phyloP scores from a whole-genome alignment of 2,888 invertebrate genomes.

The Lordiphosa andalusiaca region DNA sequence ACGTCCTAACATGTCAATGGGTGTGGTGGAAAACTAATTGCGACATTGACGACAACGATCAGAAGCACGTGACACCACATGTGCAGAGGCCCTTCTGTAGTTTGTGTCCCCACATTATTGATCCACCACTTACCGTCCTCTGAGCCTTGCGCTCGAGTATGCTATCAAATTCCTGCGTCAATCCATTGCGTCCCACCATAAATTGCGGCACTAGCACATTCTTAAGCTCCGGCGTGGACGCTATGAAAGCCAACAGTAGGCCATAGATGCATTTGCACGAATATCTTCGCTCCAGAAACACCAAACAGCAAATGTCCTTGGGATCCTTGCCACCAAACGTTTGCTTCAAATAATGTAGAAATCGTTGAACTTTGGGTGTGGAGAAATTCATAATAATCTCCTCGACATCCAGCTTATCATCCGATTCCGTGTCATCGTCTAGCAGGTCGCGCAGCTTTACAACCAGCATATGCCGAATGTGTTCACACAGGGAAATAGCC shows the following conservation, averaged over 20 bases:
- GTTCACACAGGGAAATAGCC: slow-evolving; percentile 74
- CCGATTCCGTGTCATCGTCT: slow-evolving; percentile 69
- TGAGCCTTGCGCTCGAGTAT: slow-evolving; percentile 73
- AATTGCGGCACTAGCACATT: slow-evolving; percentile 84
- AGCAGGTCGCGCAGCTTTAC: slow-evolving; percentile 79
- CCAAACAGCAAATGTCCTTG: slow-evolving; percentile 73
- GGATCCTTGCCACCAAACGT: slow-evolving; percentile 81
- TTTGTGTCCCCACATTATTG: no score
- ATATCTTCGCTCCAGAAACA: slow-evolving; percentile 82
- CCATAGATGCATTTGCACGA: slow-evolving; percentile 89
- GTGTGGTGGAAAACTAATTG: no score
- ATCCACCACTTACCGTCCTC: slow-evolving; percentile 46
- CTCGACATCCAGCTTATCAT: slow-evolving; percentile 30
- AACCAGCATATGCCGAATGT: slow-evolving; percentile 82
- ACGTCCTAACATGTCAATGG: no score
- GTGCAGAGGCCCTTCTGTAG: no score
- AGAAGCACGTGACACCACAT: no score
- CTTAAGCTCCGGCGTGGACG: slow-evolving; percentile 81
- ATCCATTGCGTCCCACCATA: slow-evolving; percentile 83
- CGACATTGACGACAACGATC: no score
- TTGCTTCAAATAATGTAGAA: slow-evolving; percentile 84
- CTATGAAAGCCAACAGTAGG: slow-evolving; percentile 82
- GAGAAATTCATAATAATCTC: slow-evolving; percentile 82
- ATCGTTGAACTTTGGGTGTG: slow-evolving; percentile 84
- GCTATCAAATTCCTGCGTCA: slow-evolving; percentile 61